Evolutionary conservation across 2,888 invertebrate genomes (phyloP).

Genomic region (Flabesymbios commensalis): DNA sequence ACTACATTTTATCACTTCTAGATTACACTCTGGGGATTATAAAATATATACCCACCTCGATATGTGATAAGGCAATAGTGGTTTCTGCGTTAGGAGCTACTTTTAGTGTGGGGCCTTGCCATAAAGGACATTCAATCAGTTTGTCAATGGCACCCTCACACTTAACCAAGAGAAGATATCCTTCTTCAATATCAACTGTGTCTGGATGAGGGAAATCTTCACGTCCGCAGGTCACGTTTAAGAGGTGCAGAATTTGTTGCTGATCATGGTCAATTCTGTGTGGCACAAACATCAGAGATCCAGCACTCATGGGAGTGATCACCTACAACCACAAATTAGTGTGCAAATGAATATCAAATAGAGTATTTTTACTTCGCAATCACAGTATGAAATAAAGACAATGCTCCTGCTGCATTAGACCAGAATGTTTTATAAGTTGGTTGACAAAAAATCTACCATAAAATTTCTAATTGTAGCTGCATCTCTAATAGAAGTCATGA

Average conservation of each 20-base stretch:
- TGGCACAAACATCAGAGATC: slow-evolving; percentile 63
- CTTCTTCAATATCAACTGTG: slow-evolving; percentile 35
- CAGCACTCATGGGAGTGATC: slow-evolving; percentile 55
- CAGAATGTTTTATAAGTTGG: too few relatives aligned
- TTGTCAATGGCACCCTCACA: slow-evolving; percentile 45
- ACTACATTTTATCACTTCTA: too few relatives aligned
- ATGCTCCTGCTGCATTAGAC: too few relatives aligned
- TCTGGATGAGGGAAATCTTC: slow-evolving; percentile 41
- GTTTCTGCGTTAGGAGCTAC: slow-evolving; percentile 64
- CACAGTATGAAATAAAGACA: too few relatives aligned
- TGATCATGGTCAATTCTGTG: slow-evolving; percentile 52
- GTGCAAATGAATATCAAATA: too few relatives aligned
- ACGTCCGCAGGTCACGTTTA: slow-evolving; percentile 63
- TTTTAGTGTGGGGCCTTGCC: slow-evolving; percentile 57
- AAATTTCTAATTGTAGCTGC: too few relatives aligned
- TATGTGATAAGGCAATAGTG: slow-evolving; percentile 62
- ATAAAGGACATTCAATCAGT: slow-evolving; percentile 38
- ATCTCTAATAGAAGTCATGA: too few relatives aligned
- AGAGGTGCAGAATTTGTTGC: slow-evolving; percentile 59
- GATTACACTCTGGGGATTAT: neutral
- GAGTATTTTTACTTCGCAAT: too few relatives aligned
- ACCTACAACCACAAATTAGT: too few relatives aligned
- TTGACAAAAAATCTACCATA: too few relatives aligned
- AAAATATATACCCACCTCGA: slow-evolving; percentile 49
- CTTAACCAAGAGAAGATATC: slow-evolving; percentile 60